Evolutionary conservation across 2,888 invertebrate genomes (phyloP).

Genomic region (Caradrina kadenii): DNA sequence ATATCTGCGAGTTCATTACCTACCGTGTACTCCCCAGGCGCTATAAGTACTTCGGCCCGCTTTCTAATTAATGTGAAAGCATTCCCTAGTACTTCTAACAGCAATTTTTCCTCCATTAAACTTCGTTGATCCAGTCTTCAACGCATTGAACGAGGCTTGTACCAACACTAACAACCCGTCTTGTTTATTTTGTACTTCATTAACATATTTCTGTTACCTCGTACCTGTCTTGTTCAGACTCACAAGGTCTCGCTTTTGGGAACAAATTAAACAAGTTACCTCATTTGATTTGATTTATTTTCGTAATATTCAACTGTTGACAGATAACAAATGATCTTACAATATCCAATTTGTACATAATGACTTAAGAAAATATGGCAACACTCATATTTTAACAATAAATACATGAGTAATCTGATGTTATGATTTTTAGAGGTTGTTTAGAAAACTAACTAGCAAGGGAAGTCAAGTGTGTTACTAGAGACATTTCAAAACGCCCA

Average conservation of each 20-base stretch:
- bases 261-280: constrained; percentile 72
- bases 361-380: constrained; percentile 91
- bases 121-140: constrained; percentile 7
- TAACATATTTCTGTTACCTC: background rate
- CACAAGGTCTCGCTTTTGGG: background rate
- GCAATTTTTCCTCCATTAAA: constrained; percentile 40
- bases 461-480: constrained; percentile 58
- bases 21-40: constrained; percentile 48
- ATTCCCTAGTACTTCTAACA: constrained; percentile 49
- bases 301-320: constrained; percentile 90
- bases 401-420: constrained; percentile 77
- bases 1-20: constrained; percentile 31
- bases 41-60: constrained; percentile 17
- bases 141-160: background rate
- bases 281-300: constrained; percentile 88
- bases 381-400: constrained; percentile 90
- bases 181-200: constrained; percentile 14
- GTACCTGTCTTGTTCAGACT: background rate
- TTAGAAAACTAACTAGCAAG: constrained; percentile 56
- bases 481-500: constrained; percentile 54
- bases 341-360: constrained; percentile 90
- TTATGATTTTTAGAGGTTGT: constrained; percentile 65
- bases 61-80: constrained; percentile 64
- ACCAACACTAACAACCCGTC: background rate
- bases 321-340: constrained; percentile 91